These are phyloP conservation scores for Chironomus striatipennis DNA, from an alignment of 1,140 invertebrate species.

Conservation along the genomic window DNA sequence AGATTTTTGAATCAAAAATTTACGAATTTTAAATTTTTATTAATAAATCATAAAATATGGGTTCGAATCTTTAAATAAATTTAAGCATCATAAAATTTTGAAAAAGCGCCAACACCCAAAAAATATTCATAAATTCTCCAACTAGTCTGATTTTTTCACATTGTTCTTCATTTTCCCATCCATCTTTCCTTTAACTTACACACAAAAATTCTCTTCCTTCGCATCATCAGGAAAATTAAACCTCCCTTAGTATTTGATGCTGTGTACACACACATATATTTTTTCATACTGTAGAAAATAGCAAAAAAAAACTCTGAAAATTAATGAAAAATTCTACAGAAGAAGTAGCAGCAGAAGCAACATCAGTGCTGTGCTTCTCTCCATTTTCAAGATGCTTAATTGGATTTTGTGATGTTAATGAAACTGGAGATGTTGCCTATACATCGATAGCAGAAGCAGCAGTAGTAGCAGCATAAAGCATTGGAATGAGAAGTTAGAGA, in stretches of 20 bases:
- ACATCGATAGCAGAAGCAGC: not conserved
- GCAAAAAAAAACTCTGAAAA: not conserved
- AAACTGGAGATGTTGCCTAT: conserved; percentile 12
- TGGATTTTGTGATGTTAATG: conserved; percentile 17
- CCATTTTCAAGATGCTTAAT: conserved; percentile 19
- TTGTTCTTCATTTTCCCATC: not conserved
- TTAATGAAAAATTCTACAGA: conserved; percentile 20
- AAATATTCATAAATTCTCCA: too few relatives aligned
- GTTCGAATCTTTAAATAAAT: too few relatives aligned
- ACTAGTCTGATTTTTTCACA: not conserved
- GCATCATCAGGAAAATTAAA: not conserved
- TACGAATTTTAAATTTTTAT: too few relatives aligned
- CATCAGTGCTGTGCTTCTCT: not conserved
- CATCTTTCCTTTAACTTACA: not conserved
- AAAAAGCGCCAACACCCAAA: too few relatives aligned
- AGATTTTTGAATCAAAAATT: too few relatives aligned
- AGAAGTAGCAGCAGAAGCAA: not conserved
- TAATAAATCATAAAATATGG: too few relatives aligned
- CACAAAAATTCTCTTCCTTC: not conserved
- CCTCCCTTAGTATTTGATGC: too few relatives aligned
- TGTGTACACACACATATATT: not conserved
- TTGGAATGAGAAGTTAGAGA: not conserved
- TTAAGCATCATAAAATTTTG: too few relatives aligned
- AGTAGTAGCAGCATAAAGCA: not conserved
- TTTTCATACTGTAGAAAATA: not conserved